Evolutionary conservation across 2,888 invertebrate species (phyloP), one percentile per base, ranked within the genome.

Genomic region (Drosophila mimetica): DNA sequence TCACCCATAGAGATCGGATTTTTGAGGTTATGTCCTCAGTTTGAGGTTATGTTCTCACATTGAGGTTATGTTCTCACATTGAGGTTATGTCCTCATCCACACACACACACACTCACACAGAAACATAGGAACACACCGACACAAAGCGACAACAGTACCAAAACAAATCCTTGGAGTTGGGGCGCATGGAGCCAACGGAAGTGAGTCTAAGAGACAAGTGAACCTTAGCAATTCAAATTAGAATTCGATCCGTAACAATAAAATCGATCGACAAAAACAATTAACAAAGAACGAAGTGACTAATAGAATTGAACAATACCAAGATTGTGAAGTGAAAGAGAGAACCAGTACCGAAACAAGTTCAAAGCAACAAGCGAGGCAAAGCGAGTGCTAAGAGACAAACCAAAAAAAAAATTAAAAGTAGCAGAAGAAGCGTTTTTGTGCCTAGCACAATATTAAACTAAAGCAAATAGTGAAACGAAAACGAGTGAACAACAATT

Each of bases 161-260:
- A 75, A 75, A 60, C 66, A 58, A 75, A 75, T 75, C 78, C 87
- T 91, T 90, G 91, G 90, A 91, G 91, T 83, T 89, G 91, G 90
- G 91, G 91, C 86, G 90, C 88, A 90, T 76, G 71, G 70, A 89
- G 65, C 74, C 63, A 64, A 60, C 64, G 55, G 53, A 61, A 66
- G 59, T 51, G 61, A 52, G 48, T 50, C 34, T n/a, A n/a, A 48
- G 47, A 65, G 58, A 53, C 51, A 28, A 54, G 59, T 57, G 28
- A 28, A 74, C 36, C 50, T 42, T 16, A 64, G 46, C 22, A 64
- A 60, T 51, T 64, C 36, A 41, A 64, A 47, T 53, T 69, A 46
- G 36, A 46, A 58, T 44, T 47, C 44, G 64, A 47, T 39, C 46
- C 63, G 51, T 65, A 7, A 25, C 28, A 51, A 44, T n/a, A 36